phyloP scores from a whole-genome alignment of 2,888 invertebrate genomes.

The Philereme transversata region DNA sequence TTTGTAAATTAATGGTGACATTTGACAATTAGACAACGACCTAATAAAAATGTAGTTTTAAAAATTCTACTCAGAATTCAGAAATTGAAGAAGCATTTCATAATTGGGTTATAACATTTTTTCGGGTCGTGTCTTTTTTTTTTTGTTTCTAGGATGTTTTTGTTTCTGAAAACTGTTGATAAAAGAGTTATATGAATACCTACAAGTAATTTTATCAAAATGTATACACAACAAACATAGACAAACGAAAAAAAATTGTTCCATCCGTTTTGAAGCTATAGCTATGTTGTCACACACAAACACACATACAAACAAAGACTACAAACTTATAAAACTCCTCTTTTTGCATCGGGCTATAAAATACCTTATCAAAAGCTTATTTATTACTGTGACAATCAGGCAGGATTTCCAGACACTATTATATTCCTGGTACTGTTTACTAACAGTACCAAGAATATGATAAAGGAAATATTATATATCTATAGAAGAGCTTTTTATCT shows the following conservation, averaged over 20 bases:
- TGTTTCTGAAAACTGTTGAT: too few relatives aligned
- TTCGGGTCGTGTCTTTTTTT: too few relatives aligned
- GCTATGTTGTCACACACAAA: too few relatives aligned
- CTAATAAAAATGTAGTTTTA: slow-evolving; percentile 18
- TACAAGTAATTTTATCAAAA: too few relatives aligned
- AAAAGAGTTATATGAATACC: too few relatives aligned
- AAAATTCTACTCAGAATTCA: background rate
- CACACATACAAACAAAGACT: too few relatives aligned
- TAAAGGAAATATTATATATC: slow-evolving; percentile 38
- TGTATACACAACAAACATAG: too few relatives aligned
- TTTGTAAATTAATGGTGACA: slow-evolving; percentile 31
- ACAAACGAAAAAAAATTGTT: too few relatives aligned
- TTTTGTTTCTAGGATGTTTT: too few relatives aligned
- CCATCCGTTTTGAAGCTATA: too few relatives aligned
- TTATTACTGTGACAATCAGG: background rate
- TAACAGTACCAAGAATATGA: slow-evolving; percentile 36
- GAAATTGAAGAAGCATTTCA: background rate
- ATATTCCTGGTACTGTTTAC: background rate
- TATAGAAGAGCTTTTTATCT: slow-evolving; percentile 31
- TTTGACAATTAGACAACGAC: slow-evolving; percentile 25
- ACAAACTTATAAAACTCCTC: too few relatives aligned
- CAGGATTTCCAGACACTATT: background rate
- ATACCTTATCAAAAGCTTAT: background rate
- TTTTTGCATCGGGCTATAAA: background rate
- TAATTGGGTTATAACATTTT: too few relatives aligned